Conservation (phyloP, 1,140 invertebrate species). For the Colletes latitarsis region DNA sequence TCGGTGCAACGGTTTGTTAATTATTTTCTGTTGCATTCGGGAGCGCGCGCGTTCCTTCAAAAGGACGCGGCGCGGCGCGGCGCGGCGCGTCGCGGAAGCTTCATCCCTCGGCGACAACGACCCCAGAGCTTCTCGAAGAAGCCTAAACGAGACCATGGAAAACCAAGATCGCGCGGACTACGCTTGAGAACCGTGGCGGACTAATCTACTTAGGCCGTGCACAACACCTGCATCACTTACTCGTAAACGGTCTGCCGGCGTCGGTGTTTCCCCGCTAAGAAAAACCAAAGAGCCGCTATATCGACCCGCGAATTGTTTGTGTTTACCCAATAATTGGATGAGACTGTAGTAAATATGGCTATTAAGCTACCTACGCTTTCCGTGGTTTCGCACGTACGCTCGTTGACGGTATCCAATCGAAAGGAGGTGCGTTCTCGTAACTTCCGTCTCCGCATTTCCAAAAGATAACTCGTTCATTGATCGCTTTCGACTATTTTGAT, state of each 20-base stretch:
- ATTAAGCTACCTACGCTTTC: constrained; percentile 60
- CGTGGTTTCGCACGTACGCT: constrained; percentile 22
- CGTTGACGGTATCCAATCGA: constrained; percentile 44
- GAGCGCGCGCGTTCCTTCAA: constrained; percentile 9
- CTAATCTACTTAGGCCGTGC: constrained; percentile 47
- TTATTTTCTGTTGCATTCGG: constrained; percentile 20
- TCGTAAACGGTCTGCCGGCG: constrained; percentile 38
- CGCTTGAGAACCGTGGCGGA: constrained; percentile 17
- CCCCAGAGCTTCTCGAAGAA: too few relatives aligned
- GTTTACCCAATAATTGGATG: constrained; percentile 66
- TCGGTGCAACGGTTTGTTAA: constrained; percentile 27
- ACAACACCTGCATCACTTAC: constrained; percentile 55
- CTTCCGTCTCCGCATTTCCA: too few relatives aligned
- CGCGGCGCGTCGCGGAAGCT: too few relatives aligned
- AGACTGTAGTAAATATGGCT: constrained; percentile 65
- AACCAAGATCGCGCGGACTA: constrained; percentile 23
- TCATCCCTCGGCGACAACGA: too few relatives aligned
- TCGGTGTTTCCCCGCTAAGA: background rate
- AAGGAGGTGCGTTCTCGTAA: background rate
- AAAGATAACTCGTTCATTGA: too few relatives aligned
- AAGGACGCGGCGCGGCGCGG: background rate
- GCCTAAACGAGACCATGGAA: background rate
- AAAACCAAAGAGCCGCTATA: constrained; percentile 23
- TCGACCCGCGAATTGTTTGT: constrained; percentile 59
- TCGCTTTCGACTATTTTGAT: too few relatives aligned